A percentile compares a stretch with the other conserved stretches of the same genome.
These are phyloP conservation scores for Typhlichthys eigenmanni DNA, from an alignment of 2,797 vertebrate species.

Conservation along the genomic window DNA sequence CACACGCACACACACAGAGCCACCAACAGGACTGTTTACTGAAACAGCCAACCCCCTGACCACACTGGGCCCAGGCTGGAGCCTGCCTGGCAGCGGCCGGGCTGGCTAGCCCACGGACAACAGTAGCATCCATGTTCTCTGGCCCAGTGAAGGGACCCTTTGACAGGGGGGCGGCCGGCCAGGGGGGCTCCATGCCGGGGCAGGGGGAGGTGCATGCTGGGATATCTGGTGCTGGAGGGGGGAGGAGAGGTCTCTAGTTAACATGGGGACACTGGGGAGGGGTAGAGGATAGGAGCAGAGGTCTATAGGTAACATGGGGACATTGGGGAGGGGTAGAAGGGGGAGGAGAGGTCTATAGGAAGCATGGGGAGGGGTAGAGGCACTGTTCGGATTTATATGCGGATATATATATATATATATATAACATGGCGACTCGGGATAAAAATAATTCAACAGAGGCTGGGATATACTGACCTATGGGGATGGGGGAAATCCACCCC, in stretches of 20 bases:
- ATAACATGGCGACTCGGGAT: too few relatives aligned
- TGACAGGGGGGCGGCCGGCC: constrained; percentile 63
- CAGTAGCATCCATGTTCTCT: constrained; percentile 70
- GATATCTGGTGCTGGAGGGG: constrained; percentile 70
- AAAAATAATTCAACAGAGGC: too few relatives aligned
- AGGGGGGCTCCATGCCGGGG: constrained; percentile 65
- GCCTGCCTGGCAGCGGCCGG: constrained; percentile 33
- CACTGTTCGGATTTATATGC: too few relatives aligned
- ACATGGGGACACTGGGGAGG: constrained; percentile 9
- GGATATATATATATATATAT: too few relatives aligned
- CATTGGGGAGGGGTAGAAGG: constrained; percentile 26
- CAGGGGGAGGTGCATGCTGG: constrained; percentile 62
- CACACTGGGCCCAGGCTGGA: constrained; percentile 58
- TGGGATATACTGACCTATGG: too few relatives aligned
- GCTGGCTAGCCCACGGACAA: constrained; percentile 49
- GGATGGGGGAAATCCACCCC: too few relatives aligned
- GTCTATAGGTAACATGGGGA: constrained; percentile 42
- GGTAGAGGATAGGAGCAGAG: constrained; percentile 54
- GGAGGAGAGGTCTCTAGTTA: constrained; percentile 43
- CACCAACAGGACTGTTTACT: too few relatives aligned
- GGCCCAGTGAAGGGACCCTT: constrained; percentile 76
- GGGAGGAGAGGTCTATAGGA: constrained; percentile 50
- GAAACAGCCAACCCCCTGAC: constrained; percentile 46
- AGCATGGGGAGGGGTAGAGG: constrained; percentile 23
- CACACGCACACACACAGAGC: too few relatives aligned